Evolutionary conservation across 2,888 invertebrate genomes (phyloP), one percentile per base, ranked within the genome.

Genomic region (Mythimna loreyi): DNA sequence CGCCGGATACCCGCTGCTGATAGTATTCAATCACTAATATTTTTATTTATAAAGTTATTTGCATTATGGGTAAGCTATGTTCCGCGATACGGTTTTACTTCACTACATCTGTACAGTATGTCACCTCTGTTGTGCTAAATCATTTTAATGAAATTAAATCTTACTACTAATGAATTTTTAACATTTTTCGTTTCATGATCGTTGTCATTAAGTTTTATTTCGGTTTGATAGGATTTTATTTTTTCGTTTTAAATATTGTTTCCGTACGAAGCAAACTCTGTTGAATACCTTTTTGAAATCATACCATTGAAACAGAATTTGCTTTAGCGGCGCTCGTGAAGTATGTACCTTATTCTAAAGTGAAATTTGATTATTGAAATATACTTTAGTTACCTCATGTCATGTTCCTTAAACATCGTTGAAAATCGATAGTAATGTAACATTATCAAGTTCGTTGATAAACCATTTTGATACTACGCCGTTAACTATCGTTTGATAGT

Each of bases 141-240:
- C 73, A 67, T 72, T 74, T 72, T 68, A 85, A 89, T 90, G 82
- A 89, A 93, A 87, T 91, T 78, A 88, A 91, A 88, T 89, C 83
- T 86, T 77, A 76, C 86, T 78, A 76, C 70, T 73, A 90, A 92
- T 92, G 88, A 92, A 92, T 91, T 93, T 90, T 86, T 87, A 85
- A 78, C 78, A 80, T 83, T 88, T 88, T 86, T 86, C 80, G 83
- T 88, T 89, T 87, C 86, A 82, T 82, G 80, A 84, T 88, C 82
- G 85, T 88, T 90, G 87, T 85, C 83, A 89, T 91, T 91, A 90
- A 88, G 89, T 91, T 90, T 88, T 88, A 89, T 87, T 90, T 89
- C 86, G 82, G 83, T 89, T 91, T 90, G 83, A 87, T 89, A 88
- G 82, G 78, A 85, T 85, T 88, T 87, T 85, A 84, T 86, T 87